Evolutionary conservation across 1,140 invertebrate genomes (phyloP).

Genomic region (Acromyrmex heyeri): DNA sequence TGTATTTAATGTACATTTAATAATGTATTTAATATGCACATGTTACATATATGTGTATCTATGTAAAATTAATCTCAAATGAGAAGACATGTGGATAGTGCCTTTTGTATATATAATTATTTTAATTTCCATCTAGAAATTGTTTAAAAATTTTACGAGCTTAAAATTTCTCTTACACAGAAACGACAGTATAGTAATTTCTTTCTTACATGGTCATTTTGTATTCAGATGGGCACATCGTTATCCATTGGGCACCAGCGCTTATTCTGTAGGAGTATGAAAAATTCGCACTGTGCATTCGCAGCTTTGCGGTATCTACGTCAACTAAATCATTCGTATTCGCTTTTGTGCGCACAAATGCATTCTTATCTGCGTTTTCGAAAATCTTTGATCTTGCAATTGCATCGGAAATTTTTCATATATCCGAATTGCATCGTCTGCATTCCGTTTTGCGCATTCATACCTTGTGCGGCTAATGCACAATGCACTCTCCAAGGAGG

Average conservation of each 20-base stretch:
- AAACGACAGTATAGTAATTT: neutral
- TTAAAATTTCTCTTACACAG: neutral
- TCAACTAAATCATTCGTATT: neutral
- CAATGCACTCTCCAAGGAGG: slow-evolving; percentile 65
- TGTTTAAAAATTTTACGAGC: neutral
- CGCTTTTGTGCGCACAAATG: slow-evolving; percentile 49
- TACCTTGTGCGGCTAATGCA: slow-evolving; percentile 59
- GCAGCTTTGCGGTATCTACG: slow-evolving; percentile 4
- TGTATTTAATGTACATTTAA: too few relatives aligned
- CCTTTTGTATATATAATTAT: neutral
- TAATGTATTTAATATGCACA: too few relatives aligned
- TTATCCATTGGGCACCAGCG: neutral
- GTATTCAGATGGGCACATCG: neutral
- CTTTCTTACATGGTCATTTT: neutral
- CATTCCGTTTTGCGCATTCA: slow-evolving; percentile 38
- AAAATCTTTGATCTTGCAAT: slow-evolving; percentile 68
- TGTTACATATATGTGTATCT: too few relatives aligned
- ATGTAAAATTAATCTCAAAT: too few relatives aligned
- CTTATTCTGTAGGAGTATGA: neutral
- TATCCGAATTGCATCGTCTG: slow-evolving; percentile 38
- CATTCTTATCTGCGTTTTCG: slow-evolving; percentile 32
- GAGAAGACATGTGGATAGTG: too few relatives aligned
- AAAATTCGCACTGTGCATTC: neutral
- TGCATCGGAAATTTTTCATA: slow-evolving; percentile 66
- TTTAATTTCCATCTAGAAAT: neutral